These are phyloP conservation scores for Oreochromis mossambicus DNA, from an alignment of 2,797 vertebrate genomes.

Conservation along the genomic window DNA sequence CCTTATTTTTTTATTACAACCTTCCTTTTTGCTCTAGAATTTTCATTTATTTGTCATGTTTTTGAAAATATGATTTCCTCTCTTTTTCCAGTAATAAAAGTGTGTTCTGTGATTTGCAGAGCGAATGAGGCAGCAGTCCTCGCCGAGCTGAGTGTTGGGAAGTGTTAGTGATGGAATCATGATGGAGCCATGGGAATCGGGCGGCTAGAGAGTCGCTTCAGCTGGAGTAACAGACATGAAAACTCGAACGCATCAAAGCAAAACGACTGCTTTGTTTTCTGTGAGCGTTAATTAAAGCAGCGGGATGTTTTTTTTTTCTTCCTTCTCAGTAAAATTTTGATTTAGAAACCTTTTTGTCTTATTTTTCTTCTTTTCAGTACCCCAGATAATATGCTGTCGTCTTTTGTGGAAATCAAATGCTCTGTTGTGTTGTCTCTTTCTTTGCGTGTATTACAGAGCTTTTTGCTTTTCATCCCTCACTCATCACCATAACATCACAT, in stretches of 20 bases:
- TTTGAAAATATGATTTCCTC: not conserved
- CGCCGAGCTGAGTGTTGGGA: constrained; percentile 10
- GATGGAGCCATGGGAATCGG: constrained; percentile 51
- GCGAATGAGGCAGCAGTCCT: not conserved
- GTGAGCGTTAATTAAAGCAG: constrained; percentile 70
- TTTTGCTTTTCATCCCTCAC: constrained; percentile 18
- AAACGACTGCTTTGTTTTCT: constrained; percentile 76
- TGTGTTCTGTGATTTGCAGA: not conserved
- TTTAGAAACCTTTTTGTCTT: constrained; percentile 61
- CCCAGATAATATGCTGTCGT: constrained; percentile 64
- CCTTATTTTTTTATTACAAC: not conserved
- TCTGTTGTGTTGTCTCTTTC: constrained; percentile 22
- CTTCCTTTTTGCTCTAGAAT: not conserved
- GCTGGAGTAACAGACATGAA: constrained; percentile 54
- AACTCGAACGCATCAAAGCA: constrained; percentile 69
- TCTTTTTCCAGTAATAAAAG: not conserved
- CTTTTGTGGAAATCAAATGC: constrained; percentile 62
- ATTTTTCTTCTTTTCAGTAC: constrained; percentile 53
- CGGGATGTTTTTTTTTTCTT: constrained; percentile 31
- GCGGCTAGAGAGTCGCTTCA: constrained; percentile 28
- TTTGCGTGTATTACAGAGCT: constrained; percentile 11
- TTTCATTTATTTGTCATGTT: not conserved
- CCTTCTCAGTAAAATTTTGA: constrained; percentile 26
- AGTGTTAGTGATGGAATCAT: constrained; percentile 32
- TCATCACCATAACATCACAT: constrained; percentile 4